A percentile compares a stretch with the other conserved stretches of the same genome.
Evolutionary conservation across 2,113 vertebrate species (phyloP).

Genomic region (Entomyzon cyanotis): DNA sequence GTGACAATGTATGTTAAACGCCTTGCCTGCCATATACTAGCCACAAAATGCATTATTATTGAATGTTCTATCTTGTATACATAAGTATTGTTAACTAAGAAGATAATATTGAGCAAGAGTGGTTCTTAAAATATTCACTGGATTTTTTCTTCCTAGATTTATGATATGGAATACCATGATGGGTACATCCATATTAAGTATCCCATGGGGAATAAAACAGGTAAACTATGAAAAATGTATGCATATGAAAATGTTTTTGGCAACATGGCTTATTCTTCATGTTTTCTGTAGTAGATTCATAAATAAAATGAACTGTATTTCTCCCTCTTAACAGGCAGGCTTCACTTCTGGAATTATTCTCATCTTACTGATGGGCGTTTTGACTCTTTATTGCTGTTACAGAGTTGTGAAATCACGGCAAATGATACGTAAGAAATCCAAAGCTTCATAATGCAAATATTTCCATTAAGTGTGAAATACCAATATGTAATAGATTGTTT

Average conservation of each 20-base stretch:
- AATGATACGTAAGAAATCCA: conserved; percentile 84
- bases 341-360: conserved; percentile 90
- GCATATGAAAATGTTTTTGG: neutral
- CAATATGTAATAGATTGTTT: neutral
- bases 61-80: neutral
- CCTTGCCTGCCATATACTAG: neutral
- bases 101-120: neutral
- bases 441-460: neutral
- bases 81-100: neutral
- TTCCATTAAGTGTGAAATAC: neutral
- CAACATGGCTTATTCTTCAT: neutral
- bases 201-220: conserved; percentile 98
- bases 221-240: conserved; percentile 64
- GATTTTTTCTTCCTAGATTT: conserved; percentile 79
- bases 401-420: conserved; percentile 89
- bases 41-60: neutral
- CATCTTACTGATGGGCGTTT: conserved; percentile 84
- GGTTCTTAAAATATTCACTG: neutral
- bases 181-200: conserved; percentile 97
- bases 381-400: conserved; percentile 95
- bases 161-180: conserved; percentile 99
- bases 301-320: neutral
- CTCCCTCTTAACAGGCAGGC: conserved; percentile 82
- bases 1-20: conserved; percentile 89
- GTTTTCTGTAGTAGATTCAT: neutral